Percentiles rank a stretch among this genome's conserved stretches.
phyloP scores from a whole-genome alignment of 2,888 invertebrate genomes.

The Epirrhoe tristata region DNA sequence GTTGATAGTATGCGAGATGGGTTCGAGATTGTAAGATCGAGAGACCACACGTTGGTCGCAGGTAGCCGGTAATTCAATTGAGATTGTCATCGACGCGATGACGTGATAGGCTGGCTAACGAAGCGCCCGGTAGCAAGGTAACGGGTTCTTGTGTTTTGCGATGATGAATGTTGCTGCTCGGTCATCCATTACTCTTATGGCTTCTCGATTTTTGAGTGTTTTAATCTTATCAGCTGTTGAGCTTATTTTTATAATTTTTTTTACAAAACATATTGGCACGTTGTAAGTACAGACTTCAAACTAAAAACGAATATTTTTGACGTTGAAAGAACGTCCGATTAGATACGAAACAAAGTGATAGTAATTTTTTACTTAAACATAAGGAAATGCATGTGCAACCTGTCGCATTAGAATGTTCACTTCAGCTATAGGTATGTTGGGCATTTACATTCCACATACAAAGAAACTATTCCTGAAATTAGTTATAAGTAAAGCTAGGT shows the following conservation, averaged over 20 bases:
- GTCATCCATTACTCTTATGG: conserved; percentile 48
- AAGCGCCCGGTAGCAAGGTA: conserved; percentile 75
- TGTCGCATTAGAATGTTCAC: too few relatives aligned
- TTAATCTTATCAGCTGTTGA: conserved; percentile 25
- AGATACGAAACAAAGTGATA: too few relatives aligned
- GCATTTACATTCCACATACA: too few relatives aligned
- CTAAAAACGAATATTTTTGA: too few relatives aligned
- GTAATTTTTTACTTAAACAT: too few relatives aligned
- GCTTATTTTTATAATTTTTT: conserved; percentile 2
- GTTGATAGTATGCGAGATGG: conserved; percentile 79
- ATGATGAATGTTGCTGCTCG: conserved; percentile 56
- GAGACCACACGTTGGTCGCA: conserved; percentile 82
- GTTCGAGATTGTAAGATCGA: conserved; percentile 76
- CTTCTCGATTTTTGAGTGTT: conserved; percentile 28
- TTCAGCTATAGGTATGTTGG: too few relatives aligned
- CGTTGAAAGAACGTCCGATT: too few relatives aligned
- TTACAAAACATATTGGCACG: too few relatives aligned
- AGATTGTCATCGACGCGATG: conserved; percentile 84
- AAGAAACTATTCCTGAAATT: conserved; percentile 2
- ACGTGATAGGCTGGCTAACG: conserved; percentile 79
- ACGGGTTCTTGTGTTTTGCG: conserved; percentile 62
- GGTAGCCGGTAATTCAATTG: conserved; percentile 83
- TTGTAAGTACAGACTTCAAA: too few relatives aligned
- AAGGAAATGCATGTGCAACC: too few relatives aligned
- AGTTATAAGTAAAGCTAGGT: background rate